phyloP scores from a whole-genome alignment of 1,140 invertebrate species.

The Helicoverpa zea region DNA sequence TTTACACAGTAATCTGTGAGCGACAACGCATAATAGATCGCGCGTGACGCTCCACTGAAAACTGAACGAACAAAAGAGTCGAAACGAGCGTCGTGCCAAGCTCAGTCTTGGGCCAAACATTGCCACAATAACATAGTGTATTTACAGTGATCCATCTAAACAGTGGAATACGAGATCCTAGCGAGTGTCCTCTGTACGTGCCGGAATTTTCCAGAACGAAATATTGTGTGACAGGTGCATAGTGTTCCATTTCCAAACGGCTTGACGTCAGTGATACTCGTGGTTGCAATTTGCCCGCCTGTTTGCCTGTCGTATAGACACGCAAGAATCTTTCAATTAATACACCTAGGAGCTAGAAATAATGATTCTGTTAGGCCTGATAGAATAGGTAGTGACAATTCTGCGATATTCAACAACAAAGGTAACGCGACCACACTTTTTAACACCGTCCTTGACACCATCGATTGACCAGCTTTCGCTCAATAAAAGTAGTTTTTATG shows the following conservation, averaged over 20 bases:
- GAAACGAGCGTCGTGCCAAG: constrained; percentile 62
- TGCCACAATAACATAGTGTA: constrained; percentile 66
- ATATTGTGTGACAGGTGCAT: constrained; percentile 23
- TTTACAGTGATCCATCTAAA: constrained; percentile 31
- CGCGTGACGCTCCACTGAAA: constrained; percentile 49
- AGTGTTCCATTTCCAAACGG: constrained; percentile 23
- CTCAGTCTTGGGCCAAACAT: constrained; percentile 72
- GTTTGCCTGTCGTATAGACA: not conserved
- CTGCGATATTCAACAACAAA: constrained; percentile 7
- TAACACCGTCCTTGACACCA: constrained; percentile 8
- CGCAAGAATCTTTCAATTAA: not conserved
- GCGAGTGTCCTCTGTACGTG: not conserved
- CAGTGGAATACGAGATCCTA: not conserved
- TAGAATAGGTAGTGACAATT: not conserved
- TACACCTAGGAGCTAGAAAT: not conserved
- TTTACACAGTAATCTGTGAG: constrained; percentile 45
- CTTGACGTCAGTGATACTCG: constrained; percentile 4
- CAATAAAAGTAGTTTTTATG: constrained; percentile 2
- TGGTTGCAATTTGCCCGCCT: not conserved
- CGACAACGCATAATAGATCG: constrained; percentile 50
- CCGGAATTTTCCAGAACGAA: constrained; percentile 53
- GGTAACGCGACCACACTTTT: constrained; percentile 14
- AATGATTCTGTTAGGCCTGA: not conserved
- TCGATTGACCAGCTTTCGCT: not conserved
- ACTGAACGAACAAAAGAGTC: constrained; percentile 45